Percentiles rank a stretch among this genome's conserved stretches.
These are phyloP conservation scores for Sebastes itinus DNA, from an alignment of 2,797 vertebrate genomes.

Conservation along the genomic window DNA sequence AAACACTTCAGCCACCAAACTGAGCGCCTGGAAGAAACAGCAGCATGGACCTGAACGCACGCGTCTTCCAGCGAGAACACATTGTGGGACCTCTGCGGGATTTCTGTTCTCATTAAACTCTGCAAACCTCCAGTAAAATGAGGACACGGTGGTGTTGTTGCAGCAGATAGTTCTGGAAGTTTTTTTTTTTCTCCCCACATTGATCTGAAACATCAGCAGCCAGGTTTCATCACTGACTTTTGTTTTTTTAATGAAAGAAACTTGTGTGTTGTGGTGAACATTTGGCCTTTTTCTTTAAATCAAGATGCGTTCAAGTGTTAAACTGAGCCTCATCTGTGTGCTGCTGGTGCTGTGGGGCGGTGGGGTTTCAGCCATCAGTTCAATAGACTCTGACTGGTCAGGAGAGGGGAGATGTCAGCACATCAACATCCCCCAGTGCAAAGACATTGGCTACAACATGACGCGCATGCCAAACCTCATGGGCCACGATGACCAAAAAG, in stretches of 20 bases:
- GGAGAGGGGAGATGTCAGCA: constrained; percentile 93
- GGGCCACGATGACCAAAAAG: constrained; percentile 94
- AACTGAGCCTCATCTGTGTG: constrained; percentile 53
- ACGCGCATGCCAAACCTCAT: constrained; percentile 98
- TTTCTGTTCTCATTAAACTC: constrained; percentile 40
- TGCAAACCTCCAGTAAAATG: constrained; percentile 12
- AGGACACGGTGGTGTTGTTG: constrained; percentile 42
- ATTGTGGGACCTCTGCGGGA: constrained; percentile 38
- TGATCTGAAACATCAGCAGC: neutral
- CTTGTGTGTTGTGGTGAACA: constrained; percentile 30
- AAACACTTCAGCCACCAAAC: neutral
- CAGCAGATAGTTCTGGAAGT: constrained; percentile 63
- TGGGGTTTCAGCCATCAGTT: constrained; percentile 87
- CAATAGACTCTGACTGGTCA: constrained; percentile 90
- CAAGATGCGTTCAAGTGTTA: constrained; percentile 69
- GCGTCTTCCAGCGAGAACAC: constrained; percentile 17
- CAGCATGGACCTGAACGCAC: constrained; percentile 67
- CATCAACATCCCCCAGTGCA: constrained; percentile 94
- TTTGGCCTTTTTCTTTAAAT: constrained; percentile 21
- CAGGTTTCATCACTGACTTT: constrained; percentile 19
- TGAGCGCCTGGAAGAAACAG: constrained; percentile 56
- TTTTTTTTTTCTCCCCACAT: constrained; percentile 3
- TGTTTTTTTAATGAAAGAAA: constrained; percentile 29
- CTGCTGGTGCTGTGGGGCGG: constrained; percentile 67
- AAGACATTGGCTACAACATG: constrained; percentile 98